Evolutionary conservation across 1,140 invertebrate species (phyloP).

Genomic region (Bombus turneri): DNA sequence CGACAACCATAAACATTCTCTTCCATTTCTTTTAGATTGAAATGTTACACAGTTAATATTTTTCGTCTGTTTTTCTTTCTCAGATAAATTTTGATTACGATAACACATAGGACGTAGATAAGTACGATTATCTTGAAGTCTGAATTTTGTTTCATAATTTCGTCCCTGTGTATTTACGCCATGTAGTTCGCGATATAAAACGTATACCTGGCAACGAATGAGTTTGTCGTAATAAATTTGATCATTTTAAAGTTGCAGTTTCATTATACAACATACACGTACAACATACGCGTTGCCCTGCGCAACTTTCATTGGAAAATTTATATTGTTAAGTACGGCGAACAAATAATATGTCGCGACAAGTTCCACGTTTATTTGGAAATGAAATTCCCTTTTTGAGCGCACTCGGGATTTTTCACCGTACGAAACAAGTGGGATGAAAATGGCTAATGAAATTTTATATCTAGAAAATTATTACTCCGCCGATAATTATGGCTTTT

Average conservation of each 20-base stretch:
- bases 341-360: not conserved
- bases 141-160: slow-evolving; percentile 35
- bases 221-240: slow-evolving; percentile 31
- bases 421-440: not conserved
- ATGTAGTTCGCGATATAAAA: slow-evolving; percentile 36
- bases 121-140: slow-evolving; percentile 3
- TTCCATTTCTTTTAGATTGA: too few species aligned
- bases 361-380: not conserved
- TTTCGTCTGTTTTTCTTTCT: too few species aligned
- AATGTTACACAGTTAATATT: too few species aligned
- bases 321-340: slow-evolving; percentile 24
- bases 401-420: not conserved
- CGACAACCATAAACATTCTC: too few species aligned
- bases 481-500: not conserved
- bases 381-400: not conserved
- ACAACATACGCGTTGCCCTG: not conserved
- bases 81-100: too few species aligned
- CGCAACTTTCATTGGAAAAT: slow-evolving; percentile 24
- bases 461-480: not conserved
- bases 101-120: not conserved
- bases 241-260: slow-evolving; percentile 46
- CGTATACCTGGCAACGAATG: not conserved
- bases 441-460: not conserved
- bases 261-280: not conserved
- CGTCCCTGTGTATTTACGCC: slow-evolving; percentile 14